Percentiles rank a stretch among this genome's conserved stretches.
Evolutionary conservation across 2,113 vertebrate species (phyloP).

Genomic region (Danionella cerebrum): DNA sequence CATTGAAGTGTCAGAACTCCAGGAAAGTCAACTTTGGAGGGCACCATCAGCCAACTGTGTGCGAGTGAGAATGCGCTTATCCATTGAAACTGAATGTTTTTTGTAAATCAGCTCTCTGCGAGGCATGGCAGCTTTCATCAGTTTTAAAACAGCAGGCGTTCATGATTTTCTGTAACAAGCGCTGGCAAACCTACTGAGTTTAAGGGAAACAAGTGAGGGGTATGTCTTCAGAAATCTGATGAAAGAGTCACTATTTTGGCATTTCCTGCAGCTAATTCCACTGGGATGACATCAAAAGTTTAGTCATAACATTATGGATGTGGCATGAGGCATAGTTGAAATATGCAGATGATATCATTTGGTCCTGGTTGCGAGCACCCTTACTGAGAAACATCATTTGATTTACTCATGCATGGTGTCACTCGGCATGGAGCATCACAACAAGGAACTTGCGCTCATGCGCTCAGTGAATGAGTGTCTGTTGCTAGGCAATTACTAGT

Average conservation of each 20-base stretch:
- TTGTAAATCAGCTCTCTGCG: slow-evolving; percentile 9
- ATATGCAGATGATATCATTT: slow-evolving; percentile 63
- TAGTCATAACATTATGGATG: slow-evolving; percentile 15
- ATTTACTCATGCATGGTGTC: slow-evolving; percentile 60
- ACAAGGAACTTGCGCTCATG: slow-evolving; percentile 53
- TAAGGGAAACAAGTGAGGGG: slow-evolving; percentile 6
- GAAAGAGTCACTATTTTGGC: slow-evolving; percentile 44
- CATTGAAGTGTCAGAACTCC: background rate
- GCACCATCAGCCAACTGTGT: background rate
- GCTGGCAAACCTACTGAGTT: slow-evolving; percentile 13
- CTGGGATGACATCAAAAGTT: slow-evolving; percentile 47
- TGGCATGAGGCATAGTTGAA: slow-evolving; percentile 61
- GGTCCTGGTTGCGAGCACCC: slow-evolving; percentile 56
- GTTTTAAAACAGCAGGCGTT: slow-evolving; percentile 17
- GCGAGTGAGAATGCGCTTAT: background rate
- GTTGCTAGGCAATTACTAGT: slow-evolving; percentile 48
- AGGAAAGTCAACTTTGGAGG: background rate
- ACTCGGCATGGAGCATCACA: slow-evolving; percentile 54
- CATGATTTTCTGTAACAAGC: slow-evolving; percentile 1
- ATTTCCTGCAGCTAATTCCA: slow-evolving; percentile 43
- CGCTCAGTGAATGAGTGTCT: slow-evolving; percentile 46
- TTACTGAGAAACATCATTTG: slow-evolving; percentile 57
- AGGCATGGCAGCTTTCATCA: slow-evolving; percentile 18
- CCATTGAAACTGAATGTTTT: background rate
- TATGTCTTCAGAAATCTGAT: slow-evolving; percentile 36